Evolutionary conservation across 2,888 invertebrate species (phyloP), one percentile per base, ranked within the genome.

Genomic region (Ashinkailepas kermadecensis): DNA sequence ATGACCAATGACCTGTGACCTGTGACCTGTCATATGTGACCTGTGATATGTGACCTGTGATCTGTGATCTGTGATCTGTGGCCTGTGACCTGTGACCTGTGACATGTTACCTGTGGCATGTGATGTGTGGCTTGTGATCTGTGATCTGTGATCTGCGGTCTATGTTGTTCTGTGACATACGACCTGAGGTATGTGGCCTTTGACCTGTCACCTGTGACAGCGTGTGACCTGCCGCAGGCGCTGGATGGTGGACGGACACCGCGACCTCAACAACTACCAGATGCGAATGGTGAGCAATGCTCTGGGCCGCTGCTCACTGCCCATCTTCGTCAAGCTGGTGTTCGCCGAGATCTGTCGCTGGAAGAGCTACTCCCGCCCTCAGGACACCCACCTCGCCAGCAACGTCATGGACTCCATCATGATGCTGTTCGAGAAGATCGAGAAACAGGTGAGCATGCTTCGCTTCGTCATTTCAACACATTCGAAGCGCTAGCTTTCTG

Each of bases 381-480:
- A 94, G 84, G 96, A 97, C 85, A 97, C 97, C 0, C 93, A 95
- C 86, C 89, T 99, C 57, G 96, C 97, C 0, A 95, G 94, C 25
- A 96, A 95, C 1, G 97, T 98, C 0, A 97, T 97, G 94, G 97
- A 97, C 87, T 95, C 95, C 54, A 98, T 98, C 86, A 96, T 96
- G 94, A 94, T 97, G 93, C 89, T 98, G 21, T 97, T 96, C 87
- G 97, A 97, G 87, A 90, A 96, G 85, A 96, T 98, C 84, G 98
- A 98, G 87, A 96, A 95, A 86, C 96, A 97, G 89, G 92, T 92
- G 83, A 23, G 78, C 39, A 39, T 4, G 39, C 39, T 39, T 39
- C 39, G 39, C 39, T 39, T 39, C 39, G 39, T 39, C 39, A 39
- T 39, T 4, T 39, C 2, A 39, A 4, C 1, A 39, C 39, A 39